These are phyloP conservation scores for Molossus molossus DNA, from an alignment of 2,797 vertebrate species.

Conservation along the genomic window DNA sequence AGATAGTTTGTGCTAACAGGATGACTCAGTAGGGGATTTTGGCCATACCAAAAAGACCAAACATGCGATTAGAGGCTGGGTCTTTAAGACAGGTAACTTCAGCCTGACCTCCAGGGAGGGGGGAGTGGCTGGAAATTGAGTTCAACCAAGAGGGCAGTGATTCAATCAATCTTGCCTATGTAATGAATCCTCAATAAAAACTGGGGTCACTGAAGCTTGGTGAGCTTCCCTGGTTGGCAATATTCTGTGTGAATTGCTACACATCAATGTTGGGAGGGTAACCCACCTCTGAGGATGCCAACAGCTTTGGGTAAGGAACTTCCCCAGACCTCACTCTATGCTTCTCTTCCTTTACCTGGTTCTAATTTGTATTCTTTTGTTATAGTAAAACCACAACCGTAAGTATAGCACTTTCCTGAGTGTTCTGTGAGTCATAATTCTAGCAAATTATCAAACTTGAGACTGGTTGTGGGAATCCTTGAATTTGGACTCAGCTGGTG, in stretches of 20 bases:
- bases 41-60: not conserved
- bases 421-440: constrained; percentile 6
- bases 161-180: not conserved
- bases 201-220: not conserved
- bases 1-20: not conserved
- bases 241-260: not conserved
- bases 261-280: not conserved
- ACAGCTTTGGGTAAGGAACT: not conserved
- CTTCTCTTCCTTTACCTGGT: not conserved
- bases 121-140: not conserved
- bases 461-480: not conserved
- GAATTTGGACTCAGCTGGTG: not conserved
- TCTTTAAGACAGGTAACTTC: not conserved
- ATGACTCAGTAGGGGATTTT: not conserved
- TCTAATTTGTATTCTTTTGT: not conserved
- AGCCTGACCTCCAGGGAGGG: not conserved
- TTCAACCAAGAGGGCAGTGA: not conserved
- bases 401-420: constrained; percentile 11
- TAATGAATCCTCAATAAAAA: not conserved
- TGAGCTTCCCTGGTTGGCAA: not conserved
- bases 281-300: not conserved
- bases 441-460: not conserved
- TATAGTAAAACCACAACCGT: not conserved
- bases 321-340: not conserved
- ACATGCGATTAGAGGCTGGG: not conserved